These are phyloP conservation scores for Synodontis membranacea DNA, from an alignment of 2,113 vertebrate genomes.

Conservation along the genomic window DNA sequence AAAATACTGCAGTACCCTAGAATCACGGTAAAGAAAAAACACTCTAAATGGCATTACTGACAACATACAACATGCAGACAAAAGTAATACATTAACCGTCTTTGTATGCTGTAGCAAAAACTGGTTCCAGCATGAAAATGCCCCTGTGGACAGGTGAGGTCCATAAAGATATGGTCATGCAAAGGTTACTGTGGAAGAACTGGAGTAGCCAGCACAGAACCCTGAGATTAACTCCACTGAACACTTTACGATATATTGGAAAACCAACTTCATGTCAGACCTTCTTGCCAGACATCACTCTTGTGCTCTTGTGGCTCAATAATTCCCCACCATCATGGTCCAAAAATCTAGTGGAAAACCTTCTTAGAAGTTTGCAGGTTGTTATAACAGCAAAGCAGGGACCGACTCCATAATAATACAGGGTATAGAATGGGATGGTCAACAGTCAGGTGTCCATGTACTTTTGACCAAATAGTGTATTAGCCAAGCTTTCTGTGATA, in stretches of 20 bases:
- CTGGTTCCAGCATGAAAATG: not conserved
- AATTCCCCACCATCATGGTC: too few species aligned
- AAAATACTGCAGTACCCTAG: constrained; percentile 97
- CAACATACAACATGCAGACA: not conserved
- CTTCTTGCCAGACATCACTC: not conserved
- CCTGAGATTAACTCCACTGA: not conserved
- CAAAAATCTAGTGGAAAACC: too few species aligned
- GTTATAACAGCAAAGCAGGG: not conserved
- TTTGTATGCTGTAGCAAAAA: not conserved
- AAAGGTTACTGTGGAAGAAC: not conserved
- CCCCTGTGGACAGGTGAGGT: not conserved
- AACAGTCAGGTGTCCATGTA: too few species aligned
- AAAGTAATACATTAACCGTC: not conserved
- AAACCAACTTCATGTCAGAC: not conserved
- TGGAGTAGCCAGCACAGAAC: not conserved
- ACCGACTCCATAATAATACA: not conserved
- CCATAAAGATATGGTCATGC: not conserved
- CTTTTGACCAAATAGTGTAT: too few species aligned
- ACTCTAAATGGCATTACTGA: not conserved
- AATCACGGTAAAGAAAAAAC: not conserved
- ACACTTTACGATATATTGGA: not conserved
- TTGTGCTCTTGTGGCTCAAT: not conserved
- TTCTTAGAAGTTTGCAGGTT: too few species aligned
- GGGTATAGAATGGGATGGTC: not conserved
- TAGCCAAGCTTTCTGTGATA: not conserved